phyloP scores from a whole-genome alignment of 2,797 vertebrate species.

The Phylloscopus collybita region DNA sequence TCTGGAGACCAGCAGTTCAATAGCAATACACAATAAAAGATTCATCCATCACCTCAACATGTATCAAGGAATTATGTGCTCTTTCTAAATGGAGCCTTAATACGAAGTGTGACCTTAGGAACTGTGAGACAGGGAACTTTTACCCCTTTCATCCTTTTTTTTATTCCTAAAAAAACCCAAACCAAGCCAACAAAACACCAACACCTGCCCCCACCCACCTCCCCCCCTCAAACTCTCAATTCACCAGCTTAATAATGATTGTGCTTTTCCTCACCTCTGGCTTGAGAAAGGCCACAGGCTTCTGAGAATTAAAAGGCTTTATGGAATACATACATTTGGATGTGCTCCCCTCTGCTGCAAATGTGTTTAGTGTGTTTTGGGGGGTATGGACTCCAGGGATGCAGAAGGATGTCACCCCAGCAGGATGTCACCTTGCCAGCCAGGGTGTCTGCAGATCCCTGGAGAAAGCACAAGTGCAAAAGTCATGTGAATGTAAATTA shows the following conservation, averaged over 20 bases:
- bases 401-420: background rate
- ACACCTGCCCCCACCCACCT: background rate
- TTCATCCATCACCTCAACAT: slow-evolving; percentile 41
- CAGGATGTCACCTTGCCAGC: background rate
- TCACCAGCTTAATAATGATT: background rate
- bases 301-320: background rate
- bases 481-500: background rate
- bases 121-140: background rate
- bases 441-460: background rate
- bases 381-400: background rate
- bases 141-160: background rate
- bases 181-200: background rate
- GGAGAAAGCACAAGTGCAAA: background rate
- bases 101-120: slow-evolving; percentile 30
- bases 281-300: background rate
- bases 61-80: slow-evolving; percentile 36
- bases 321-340: background rate
- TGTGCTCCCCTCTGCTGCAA: background rate
- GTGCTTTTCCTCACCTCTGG: background rate
- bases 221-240: background rate
- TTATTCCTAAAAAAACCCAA: background rate
- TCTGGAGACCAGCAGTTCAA: slow-evolving; percentile 31
- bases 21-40: slow-evolving; percentile 38
- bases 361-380: background rate
- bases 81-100: slow-evolving; percentile 34